A percentile compares a stretch with the other conserved stretches of the same genome.
phyloP scores from a whole-genome alignment of 2,797 vertebrate genomes.

The Halcyon chelicuti region DNA sequence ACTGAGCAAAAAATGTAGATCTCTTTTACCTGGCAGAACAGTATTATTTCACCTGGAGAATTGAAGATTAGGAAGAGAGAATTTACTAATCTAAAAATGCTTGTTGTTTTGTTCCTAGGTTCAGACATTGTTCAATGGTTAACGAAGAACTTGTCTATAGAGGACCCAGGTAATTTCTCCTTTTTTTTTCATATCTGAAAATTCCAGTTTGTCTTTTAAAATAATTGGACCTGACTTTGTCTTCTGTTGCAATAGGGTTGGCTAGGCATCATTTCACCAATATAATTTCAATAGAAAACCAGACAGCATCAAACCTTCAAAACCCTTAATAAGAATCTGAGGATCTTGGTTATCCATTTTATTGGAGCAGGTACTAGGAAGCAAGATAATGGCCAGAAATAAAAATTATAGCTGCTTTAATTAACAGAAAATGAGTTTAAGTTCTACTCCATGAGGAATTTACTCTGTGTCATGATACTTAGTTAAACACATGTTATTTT shows the following conservation, averaged over 20 bases:
- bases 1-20: background rate
- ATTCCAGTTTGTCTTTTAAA: background rate
- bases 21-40: background rate
- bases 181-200: background rate
- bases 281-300: background rate
- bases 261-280: background rate
- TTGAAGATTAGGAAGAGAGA: background rate
- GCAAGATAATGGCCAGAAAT: background rate
- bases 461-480: background rate
- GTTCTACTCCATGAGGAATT: background rate
- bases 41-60: background rate
- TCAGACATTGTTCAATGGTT: constrained; percentile 98
- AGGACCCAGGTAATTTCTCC: constrained; percentile 91
- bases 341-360: background rate
- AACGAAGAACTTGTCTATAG: constrained; percentile 94
- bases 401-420: background rate
- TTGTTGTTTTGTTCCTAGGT: constrained; percentile 81
- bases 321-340: background rate
- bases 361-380: background rate
- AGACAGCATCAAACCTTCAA: background rate
- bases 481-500: background rate
- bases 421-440: background rate
- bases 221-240: background rate
- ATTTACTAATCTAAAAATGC: background rate
- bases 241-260: background rate